Conservation (phyloP, 1,140 invertebrate species). For the Ceratina australensis region DNA sequence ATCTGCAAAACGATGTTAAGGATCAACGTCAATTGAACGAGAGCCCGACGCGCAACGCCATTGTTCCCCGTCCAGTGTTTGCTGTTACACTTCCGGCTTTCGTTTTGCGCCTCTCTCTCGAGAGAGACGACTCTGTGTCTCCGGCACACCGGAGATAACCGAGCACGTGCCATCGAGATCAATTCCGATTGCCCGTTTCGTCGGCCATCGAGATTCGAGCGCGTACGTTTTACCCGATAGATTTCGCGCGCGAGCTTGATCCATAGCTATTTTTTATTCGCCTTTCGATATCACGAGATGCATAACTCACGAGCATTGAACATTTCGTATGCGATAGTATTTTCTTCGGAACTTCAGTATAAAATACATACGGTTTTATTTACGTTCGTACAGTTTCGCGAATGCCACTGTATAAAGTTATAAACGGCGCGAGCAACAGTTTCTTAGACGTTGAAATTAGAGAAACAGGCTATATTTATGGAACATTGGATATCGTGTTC, state of each 20-base stretch:
- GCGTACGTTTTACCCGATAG: background rate
- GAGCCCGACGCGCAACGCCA: background rate
- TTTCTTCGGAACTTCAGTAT: too few relatives aligned
- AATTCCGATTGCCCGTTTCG: conserved; percentile 14
- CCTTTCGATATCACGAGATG: background rate
- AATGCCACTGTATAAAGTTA: background rate
- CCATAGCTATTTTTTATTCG: too few relatives aligned
- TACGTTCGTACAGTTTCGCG: too few relatives aligned
- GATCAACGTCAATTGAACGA: conserved; percentile 32
- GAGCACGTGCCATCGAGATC: conserved; percentile 6
- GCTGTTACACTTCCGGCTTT: conserved; percentile 35
- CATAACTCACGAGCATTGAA: too few relatives aligned
- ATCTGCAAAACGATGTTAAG: conserved; percentile 46
- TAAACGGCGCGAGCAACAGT: background rate
- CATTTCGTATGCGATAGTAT: too few relatives aligned
- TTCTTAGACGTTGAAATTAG: background rate
- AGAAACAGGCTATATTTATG: conserved; percentile 1
- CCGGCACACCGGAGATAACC: background rate
- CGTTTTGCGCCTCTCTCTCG: conserved; percentile 9
- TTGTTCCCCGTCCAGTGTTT: conserved; percentile 25
- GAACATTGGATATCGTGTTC: background rate
- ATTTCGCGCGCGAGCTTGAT: background rate
- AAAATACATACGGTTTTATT: too few relatives aligned
- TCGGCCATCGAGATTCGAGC: background rate
- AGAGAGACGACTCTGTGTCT: conserved; percentile 1